Percentiles rank a stretch among this genome's conserved stretches.
Evolutionary conservation across 1,140 invertebrate species (phyloP).

Genomic region (Solenopsis invicta): DNA sequence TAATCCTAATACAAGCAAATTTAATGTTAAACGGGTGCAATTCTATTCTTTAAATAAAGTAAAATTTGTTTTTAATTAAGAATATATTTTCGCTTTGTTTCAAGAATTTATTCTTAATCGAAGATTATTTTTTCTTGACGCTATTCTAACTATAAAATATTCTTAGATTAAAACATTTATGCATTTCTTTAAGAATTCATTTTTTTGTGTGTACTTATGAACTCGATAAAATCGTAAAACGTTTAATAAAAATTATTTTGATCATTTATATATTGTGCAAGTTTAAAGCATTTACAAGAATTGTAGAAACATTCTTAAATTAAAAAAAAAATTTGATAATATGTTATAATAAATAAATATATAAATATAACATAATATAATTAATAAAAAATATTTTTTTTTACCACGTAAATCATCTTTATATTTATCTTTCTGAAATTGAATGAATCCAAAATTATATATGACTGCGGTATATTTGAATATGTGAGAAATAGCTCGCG

Average conservation of each 20-base stretch:
- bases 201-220: too few species aligned
- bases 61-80: too few species aligned
- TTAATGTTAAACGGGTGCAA: too few species aligned
- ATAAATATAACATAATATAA: background rate
- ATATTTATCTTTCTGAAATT: background rate
- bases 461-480: background rate
- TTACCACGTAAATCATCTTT: background rate
- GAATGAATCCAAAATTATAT: background rate
- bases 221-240: background rate
- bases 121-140: too few species aligned
- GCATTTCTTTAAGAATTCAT: too few species aligned
- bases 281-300: background rate
- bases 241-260: background rate
- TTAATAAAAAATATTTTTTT: background rate
- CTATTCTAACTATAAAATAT: too few species aligned
- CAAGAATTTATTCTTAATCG: too few species aligned
- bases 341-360: background rate
- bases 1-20: too few species aligned
- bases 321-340: background rate
- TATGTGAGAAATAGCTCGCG: background rate
- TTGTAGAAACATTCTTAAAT: background rate
- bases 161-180: too few species aligned
- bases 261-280: background rate
- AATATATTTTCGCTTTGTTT: too few species aligned
- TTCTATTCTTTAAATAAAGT: too few species aligned